Base-by-base conservation (phyloP, 2,113 vertebrate species). In the Nanorana parkeri region DNA sequence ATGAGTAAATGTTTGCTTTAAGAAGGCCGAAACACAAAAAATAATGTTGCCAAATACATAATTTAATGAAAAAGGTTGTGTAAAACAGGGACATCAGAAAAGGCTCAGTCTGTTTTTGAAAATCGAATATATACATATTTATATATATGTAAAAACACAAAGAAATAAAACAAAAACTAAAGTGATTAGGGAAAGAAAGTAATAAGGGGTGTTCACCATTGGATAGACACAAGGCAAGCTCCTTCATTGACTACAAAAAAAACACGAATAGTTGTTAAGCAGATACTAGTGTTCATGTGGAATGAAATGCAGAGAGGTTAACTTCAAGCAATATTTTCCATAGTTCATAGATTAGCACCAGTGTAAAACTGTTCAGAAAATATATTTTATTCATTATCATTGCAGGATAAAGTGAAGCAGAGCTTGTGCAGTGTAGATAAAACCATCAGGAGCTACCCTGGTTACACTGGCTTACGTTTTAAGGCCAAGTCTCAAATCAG, bases 51-150 rank as follows among this genome's bases (percentile, higher is more conserved):
- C 88, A 92, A 84, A 94, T 94, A 92, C 89, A 94, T 94, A 94
- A 94, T 94, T 94, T 94, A 94, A 94, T 94, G 92, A 90, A 94
- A 94, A 94, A 94, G 91, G 92, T 91, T 87, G 89, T 92, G 91
- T 94, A 94, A 92, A 94, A 94, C 93, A 90, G 89, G 89, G 89
- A 92, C 87, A 92, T 93, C 88, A 93, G 89, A 90, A 94, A 93
- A 91, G 92, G 92, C 86, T 17, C 86, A 91, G 83, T 91, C 92
- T 87, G 85, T 92, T 86, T 92, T 92, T 90, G 86, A 92, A 94
- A 94, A 92, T 86, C 89, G 89, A 87, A 92, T 90, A 69, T 81
- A 68, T 77, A 77, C 71, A 76, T 67, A 88, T 87, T 86, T 89
- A 84, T 84, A 75, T 84, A 75, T 86, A 86, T 88, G 77, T 88